These are phyloP conservation scores for Apodemia hepburni DNA, from an alignment of 2,888 invertebrate species.

Conservation along the genomic window DNA sequence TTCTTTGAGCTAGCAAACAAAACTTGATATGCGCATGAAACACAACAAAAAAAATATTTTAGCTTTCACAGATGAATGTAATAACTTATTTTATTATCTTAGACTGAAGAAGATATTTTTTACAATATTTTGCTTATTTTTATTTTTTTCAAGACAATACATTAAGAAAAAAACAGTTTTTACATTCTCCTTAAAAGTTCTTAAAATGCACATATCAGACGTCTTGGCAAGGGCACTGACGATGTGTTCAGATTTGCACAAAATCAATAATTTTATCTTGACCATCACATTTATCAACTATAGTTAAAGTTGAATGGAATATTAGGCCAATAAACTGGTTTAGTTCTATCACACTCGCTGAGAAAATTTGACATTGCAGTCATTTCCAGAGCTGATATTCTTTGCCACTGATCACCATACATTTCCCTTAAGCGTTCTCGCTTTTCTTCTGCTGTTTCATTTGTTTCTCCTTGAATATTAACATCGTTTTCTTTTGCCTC, in stretches of 20 bases:
- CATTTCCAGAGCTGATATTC: conserved; percentile 87
- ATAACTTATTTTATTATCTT: no score
- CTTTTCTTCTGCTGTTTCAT: conserved; percentile 40
- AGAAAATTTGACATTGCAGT: conserved; percentile 84
- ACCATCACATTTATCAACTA: conserved; percentile 30
- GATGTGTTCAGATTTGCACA: neutral
- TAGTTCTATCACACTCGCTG: conserved; percentile 77
- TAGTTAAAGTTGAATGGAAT: conserved; percentile 80
- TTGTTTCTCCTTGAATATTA: conserved; percentile 39
- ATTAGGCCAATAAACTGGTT: conserved; percentile 86
- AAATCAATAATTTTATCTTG: conserved; percentile 13
- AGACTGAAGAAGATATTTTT: no score
- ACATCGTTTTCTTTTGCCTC: conserved; percentile 37
- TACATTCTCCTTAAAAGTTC: no score
- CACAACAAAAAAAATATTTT: no score
- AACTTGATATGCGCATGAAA: no score
- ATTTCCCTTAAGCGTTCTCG: conserved; percentile 68
- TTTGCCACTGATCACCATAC: conserved; percentile 83
- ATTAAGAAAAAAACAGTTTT: no score
- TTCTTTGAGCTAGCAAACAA: no score
- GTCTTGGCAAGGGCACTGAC: no score
- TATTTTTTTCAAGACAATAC: no score
- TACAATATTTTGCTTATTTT: no score
- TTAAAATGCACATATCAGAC: no score
- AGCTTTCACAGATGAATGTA: no score